Base-by-base conservation (phyloP, 2,888 invertebrate species). In the Tanaodytes sp. region DNA sequence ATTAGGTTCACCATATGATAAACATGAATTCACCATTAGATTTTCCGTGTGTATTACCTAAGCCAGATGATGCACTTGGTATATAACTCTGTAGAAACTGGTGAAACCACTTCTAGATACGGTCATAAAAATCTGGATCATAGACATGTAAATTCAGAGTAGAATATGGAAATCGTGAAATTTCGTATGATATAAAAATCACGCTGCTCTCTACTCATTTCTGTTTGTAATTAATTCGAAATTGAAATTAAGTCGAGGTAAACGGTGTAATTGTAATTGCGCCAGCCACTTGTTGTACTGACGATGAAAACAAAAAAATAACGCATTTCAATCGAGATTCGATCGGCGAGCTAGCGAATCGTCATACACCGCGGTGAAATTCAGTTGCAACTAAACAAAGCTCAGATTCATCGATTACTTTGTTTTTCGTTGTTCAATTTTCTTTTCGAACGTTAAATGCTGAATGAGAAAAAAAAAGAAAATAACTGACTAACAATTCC, bases 11-110 rank as follows among this genome's bases (percentile, higher is more conserved):
- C 39, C 19, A 58, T 30, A 58, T 40, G 58, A 58, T 58, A 58
- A 58, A 58, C 58, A 58, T 48, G 58, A 40, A 58, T 48, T 58
- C 40, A 58, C 46, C 57, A 58, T 57, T 57, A 57, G 30, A 57
- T 57, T 57, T 57, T 46, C 46, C 30, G 33, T 18, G 23, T 46
- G 20, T 19, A 30, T 57, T 57, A 55, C 55, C 36, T 55, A 55
- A 55, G 55, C 45, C 40, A 8, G 27, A 45, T 58, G 58, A 58
- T 58, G 58, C 45, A 45, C 40, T 12, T 48, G 46, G 48, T 48
- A 48, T 14, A 37, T 57, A 57, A 57, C 45, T 46, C 6, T 1
- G 39, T 43, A 46, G 49, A 59, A 59, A 59, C 59, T 49, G 42
- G 49, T 49, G 49, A 59, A 59, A 59, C 59, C 40, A 59, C 59